Evolutionary conservation across 2,113 vertebrate genomes (phyloP).

Genomic region (Diphyllodes magnificus): DNA sequence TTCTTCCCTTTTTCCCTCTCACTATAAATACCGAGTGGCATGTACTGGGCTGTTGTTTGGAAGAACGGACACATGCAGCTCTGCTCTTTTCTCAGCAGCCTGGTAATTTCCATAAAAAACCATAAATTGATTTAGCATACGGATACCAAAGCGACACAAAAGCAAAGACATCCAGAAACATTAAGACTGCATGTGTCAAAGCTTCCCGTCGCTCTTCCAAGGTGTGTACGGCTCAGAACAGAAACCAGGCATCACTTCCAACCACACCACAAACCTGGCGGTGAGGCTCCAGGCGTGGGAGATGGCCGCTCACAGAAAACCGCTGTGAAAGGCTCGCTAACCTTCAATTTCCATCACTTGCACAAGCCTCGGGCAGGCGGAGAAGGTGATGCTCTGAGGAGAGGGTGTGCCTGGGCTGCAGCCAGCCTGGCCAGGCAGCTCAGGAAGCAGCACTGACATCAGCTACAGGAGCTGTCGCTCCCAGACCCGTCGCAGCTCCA

Average conservation of each 20-base stretch:
- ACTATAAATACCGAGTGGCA: background rate
- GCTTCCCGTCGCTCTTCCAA: background rate
- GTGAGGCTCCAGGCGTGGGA: background rate
- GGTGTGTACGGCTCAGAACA: background rate
- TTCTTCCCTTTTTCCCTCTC: slow-evolving; percentile 9
- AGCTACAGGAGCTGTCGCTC: background rate
- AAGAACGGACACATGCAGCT: background rate
- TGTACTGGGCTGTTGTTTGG: background rate
- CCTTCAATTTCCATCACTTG: background rate
- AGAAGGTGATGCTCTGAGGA: background rate
- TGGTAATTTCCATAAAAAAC: background rate
- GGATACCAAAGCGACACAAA: background rate
- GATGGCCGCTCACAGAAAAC: accelerated
- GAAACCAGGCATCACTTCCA: background rate
- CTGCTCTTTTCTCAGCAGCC: background rate
- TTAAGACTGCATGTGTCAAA: background rate
- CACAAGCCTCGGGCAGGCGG: background rate
- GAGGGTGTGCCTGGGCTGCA: background rate
- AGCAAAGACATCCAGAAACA: background rate
- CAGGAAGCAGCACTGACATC: slow-evolving; percentile 21
- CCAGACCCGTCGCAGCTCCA: background rate
- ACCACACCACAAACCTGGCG: accelerated
- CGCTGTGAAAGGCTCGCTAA: accelerated
- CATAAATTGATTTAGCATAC: background rate
- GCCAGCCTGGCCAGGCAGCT: background rate